Conservation (phyloP, 1,140 invertebrate genomes). For the Forficula auricularia region DNA sequence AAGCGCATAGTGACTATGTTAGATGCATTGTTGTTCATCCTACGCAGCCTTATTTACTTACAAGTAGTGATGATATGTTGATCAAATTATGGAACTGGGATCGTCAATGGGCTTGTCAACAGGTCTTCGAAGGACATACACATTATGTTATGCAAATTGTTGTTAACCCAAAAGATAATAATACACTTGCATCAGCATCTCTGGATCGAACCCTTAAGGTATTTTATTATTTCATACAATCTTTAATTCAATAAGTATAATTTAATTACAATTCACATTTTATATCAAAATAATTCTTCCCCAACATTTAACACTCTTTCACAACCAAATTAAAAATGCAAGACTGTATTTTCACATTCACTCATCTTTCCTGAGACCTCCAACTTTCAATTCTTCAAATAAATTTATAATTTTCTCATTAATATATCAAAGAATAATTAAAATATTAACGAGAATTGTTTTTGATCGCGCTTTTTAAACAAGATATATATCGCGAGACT, state of each 20-base stretch:
- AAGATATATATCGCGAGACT: no score
- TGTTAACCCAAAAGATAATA: constrained; percentile 99
- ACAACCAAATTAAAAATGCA: not conserved
- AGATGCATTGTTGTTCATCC: constrained; percentile 93
- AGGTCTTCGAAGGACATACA: constrained; percentile 94
- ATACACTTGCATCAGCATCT: constrained; percentile 98
- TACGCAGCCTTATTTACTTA: constrained; percentile 89
- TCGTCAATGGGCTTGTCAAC: constrained; percentile 89
- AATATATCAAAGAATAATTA: no score
- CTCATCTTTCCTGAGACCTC: not conserved
- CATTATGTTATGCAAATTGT: constrained; percentile 99
- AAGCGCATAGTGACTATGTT: constrained; percentile 97
- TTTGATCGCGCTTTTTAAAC: no score
- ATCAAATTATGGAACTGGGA: constrained; percentile 99
- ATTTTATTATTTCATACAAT: constrained; percentile 12
- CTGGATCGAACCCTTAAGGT: constrained; percentile 94
- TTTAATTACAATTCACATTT: not conserved
- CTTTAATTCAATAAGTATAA: not conserved
- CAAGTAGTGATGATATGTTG: constrained; percentile 95
- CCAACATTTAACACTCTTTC: not conserved
- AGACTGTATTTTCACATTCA: not conserved
- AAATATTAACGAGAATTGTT: no score
- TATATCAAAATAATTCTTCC: not conserved
- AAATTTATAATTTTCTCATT: no score
- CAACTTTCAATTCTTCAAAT: no score